phyloP scores from a whole-genome alignment of 2,113 vertebrate genomes.

The Salvelinus namaycush region DNA sequence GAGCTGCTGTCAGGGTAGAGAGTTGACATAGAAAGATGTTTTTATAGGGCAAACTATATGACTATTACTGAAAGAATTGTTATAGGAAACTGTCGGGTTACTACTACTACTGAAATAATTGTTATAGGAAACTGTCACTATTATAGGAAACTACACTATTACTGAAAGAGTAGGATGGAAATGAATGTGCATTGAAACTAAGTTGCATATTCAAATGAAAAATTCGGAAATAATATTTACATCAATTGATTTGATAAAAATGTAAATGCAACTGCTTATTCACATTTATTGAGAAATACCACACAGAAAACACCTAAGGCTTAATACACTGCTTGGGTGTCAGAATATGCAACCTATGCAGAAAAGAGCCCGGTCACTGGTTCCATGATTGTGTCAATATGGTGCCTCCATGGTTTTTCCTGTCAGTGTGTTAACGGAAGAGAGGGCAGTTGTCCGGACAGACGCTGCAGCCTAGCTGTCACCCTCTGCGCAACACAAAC shows the following conservation, averaged over 20 bases:
- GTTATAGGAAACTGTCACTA: background rate
- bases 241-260: too few species aligned
- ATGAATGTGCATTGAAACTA: background rate
- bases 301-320: slow-evolving; percentile 5
- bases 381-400: slow-evolving; percentile 12
- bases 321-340: slow-evolving; percentile 1
- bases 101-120: too few species aligned
- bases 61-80: too few species aligned
- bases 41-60: background rate
- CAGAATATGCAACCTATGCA: slow-evolving; percentile 17
- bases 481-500: background rate
- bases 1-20: background rate
- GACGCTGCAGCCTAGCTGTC: slow-evolving; percentile 2
- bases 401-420: background rate
- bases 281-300: background rate
- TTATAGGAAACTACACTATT: too few species aligned
- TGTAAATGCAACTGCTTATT: too few species aligned
- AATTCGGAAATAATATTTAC: too few species aligned
- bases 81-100: background rate
- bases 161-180: background rate
- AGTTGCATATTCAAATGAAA: too few species aligned
- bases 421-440: background rate
- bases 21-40: background rate
- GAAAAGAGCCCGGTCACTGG: background rate
- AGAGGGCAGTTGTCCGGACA: slow-evolving; percentile 29